Base-by-base conservation (phyloP, 2,797 vertebrate species). In the Coranthus polyacanthus region DNA sequence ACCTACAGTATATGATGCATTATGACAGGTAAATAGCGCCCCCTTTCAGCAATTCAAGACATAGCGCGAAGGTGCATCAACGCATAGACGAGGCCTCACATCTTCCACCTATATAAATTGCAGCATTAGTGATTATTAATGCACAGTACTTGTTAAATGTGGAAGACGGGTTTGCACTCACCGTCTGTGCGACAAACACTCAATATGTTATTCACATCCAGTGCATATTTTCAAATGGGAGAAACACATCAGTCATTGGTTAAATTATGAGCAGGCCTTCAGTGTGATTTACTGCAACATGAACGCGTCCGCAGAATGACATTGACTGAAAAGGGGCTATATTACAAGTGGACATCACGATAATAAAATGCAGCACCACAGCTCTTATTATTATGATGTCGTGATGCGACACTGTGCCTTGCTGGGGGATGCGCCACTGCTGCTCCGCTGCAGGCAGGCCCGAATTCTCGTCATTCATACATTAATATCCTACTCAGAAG, bases 361-460 rank as follows among this genome's bases (percentile, higher is more conserved):
- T 49, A 52, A 39, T 12, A 24, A 63, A 32, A 63, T 11, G 34
- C 52, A 66, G 34, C 34, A 41, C 46, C 55, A 6, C 4, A 18
- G 16, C 15, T 50, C 51, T 42, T 46, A 29, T 22, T 17, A 45
- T 43, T 20, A 50, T 24, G 47, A 54, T 53, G 86, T 85, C 88
- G 89, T 87, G 90, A 90, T 87, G 90, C 81, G 88, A 74, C 84
- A 88, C 80, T 84, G 84, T 77, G 79, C 74, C 68, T 81, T 11
- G 46, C 59, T 53, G 59, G 53, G 43, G 78, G 85, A 82, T 87
- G 91, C 87, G 68, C 75, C 79, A 76, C 38, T 16, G 76, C 66
- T 62, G 70, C 70, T 44, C 32, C 29, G 56, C 29, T 47, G 69
- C 67, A 17, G 3, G 7, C 0, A 56, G 86, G 87, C 83, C 85